Conservation (phyloP, 2,888 invertebrate species). For the Epinotia demarniana region DNA sequence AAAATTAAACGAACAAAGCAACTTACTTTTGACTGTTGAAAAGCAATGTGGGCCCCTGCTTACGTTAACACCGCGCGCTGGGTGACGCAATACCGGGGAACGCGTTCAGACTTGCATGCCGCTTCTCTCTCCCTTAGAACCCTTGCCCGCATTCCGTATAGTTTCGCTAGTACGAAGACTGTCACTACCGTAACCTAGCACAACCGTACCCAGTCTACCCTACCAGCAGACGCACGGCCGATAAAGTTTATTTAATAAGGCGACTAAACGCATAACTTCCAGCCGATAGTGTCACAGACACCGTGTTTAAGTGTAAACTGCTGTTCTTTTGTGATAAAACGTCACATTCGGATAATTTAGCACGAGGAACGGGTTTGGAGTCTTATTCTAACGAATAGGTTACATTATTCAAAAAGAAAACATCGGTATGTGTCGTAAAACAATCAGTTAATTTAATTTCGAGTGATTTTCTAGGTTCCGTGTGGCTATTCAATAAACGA, state of each 20-base stretch:
- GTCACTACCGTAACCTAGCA: too few relatives aligned
- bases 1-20: too few relatives aligned
- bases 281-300: slow-evolving; percentile 70
- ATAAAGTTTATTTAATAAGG: slow-evolving; percentile 80
- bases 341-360: slow-evolving; percentile 81
- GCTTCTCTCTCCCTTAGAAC: too few relatives aligned
- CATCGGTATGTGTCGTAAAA: slow-evolving; percentile 41
- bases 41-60: too few relatives aligned
- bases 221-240: slow-evolving; percentile 53
- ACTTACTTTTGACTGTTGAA: too few relatives aligned
- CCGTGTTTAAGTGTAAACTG: slow-evolving; percentile 83
- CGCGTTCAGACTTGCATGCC: too few relatives aligned
- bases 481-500: background rate
- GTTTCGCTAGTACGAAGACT: too few relatives aligned
- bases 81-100: too few relatives aligned
- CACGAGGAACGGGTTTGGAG: slow-evolving; percentile 65
- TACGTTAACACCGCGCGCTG: too few relatives aligned
- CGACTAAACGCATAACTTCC: slow-evolving; percentile 75
- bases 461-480: slow-evolving; percentile 14
- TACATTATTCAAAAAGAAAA: slow-evolving; percentile 59
- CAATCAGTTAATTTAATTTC: slow-evolving; percentile 17
- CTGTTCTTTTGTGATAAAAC: slow-evolving; percentile 79
- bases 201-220: too few relatives aligned
- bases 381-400: slow-evolving; percentile 61
- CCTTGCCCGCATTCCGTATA: too few relatives aligned